These are phyloP conservation scores for Poecilia wingei DNA, from an alignment of 2,797 vertebrate genomes.

Conservation along the genomic window DNA sequence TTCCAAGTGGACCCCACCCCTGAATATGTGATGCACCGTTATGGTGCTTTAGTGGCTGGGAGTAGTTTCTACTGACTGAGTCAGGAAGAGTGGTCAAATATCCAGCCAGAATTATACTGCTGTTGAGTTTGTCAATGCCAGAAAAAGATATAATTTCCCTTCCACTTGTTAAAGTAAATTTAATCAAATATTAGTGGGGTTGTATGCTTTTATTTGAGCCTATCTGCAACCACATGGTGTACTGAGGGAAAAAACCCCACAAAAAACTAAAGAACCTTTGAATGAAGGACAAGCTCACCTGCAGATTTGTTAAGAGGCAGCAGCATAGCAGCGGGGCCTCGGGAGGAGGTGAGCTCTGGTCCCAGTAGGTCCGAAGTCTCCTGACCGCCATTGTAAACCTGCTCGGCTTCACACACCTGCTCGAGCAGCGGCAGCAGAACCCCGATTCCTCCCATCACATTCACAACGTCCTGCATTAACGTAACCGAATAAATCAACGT, in stretches of 20 bases:
- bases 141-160: background rate
- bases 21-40: background rate
- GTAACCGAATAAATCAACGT: background rate
- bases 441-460: conserved; percentile 91
- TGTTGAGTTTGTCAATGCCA: background rate
- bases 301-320: conserved; percentile 89
- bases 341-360: conserved; percentile 88
- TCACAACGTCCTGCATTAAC: conserved; percentile 88
- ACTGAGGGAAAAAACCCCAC: background rate
- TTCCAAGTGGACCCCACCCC: background rate
- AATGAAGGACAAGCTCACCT: conserved; percentile 74
- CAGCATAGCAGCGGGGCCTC: conserved; percentile 85
- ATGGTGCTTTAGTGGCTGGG: background rate
- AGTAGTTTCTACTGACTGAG: background rate
- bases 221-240: background rate
- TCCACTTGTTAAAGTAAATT: background rate
- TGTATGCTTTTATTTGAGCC: background rate
- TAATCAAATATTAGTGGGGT: background rate
- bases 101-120: background rate
- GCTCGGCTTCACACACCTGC: conserved; percentile 86
- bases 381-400: conserved; percentile 76
- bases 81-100: background rate
- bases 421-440: conserved; percentile 91
- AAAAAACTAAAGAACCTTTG: background rate
- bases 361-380: conserved; percentile 91